Percentiles rank a stretch among this genome's conserved stretches.
Conservation (phyloP, 2,113 vertebrate genomes). For the Macrotus californicus region DNA sequence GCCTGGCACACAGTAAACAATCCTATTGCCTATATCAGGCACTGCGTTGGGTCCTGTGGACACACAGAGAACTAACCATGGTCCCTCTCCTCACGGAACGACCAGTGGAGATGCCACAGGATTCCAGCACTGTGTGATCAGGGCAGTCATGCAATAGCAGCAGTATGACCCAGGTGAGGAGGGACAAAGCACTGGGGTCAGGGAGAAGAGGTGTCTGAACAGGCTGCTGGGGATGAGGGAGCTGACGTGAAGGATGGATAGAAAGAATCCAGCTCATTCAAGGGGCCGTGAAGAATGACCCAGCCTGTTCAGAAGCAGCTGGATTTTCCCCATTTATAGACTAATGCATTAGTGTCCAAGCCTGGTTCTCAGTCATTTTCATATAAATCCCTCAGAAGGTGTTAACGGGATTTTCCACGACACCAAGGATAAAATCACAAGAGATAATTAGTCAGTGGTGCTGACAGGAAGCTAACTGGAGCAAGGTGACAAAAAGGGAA, state of each 20-base stretch:
- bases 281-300: background rate
- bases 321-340: background rate
- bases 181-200: rapidly evolving
- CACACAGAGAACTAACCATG: background rate
- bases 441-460: slow-evolving; percentile 25
- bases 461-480: slow-evolving; percentile 27
- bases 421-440: background rate
- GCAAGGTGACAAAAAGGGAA: background rate
- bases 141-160: background rate
- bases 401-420: background rate
- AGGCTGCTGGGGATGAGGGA: background rate
- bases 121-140: background rate
- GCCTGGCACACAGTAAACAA: background rate
- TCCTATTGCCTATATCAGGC: too few relatives aligned
- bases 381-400: background rate
- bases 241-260: background rate
- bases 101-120: background rate
- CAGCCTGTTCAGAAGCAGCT: background rate
- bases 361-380: background rate
- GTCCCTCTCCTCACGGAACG: background rate
- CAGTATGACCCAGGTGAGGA: background rate
- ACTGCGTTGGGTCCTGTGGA: background rate
- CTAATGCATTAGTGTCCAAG: slow-evolving; percentile 18
- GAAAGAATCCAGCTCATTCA: background rate
- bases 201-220: background rate